Conservation (phyloP, 2,113 vertebrate genomes). For the Prinia subflava region DNA sequence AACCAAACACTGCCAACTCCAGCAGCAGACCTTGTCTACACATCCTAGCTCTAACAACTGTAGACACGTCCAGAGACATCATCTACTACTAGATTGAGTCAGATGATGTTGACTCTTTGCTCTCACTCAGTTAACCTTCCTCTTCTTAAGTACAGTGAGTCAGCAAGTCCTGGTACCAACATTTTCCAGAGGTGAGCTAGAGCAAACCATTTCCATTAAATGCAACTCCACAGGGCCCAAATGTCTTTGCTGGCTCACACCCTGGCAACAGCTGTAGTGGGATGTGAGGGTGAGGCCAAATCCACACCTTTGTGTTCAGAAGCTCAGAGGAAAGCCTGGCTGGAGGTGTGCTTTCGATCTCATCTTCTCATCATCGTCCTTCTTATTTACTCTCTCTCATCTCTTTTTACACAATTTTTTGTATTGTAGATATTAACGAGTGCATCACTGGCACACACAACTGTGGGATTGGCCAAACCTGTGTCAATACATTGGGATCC, state of each 20-base stretch:
- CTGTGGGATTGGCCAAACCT: conserved; percentile 86
- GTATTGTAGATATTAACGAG: conserved; percentile 87
- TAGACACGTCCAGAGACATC: accelerated
- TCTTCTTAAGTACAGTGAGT: not conserved
- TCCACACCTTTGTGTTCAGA: not conserved
- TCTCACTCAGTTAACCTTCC: not conserved
- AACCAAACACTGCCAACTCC: not conserved
- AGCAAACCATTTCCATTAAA: too few species aligned
- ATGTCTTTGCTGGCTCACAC: accelerated
- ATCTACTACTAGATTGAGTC: accelerated
- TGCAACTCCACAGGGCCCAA: not conserved
- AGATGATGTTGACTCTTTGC: not conserved
- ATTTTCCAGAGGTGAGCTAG: too few species aligned
- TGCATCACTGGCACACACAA: conserved; percentile 83
- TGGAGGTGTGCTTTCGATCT: too few species aligned
- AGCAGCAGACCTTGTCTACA: not conserved
- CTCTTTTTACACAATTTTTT: not conserved
- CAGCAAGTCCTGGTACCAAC: not conserved
- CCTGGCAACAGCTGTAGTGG: not conserved
- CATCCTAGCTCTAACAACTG: not conserved
- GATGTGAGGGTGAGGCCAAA: not conserved
- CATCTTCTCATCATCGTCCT: not conserved
- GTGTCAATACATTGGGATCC: conserved; percentile 87
- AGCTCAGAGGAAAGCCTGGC: not conserved
- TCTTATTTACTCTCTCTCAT: not conserved